Evolutionary conservation across 2,888 invertebrate genomes (phyloP), one percentile per base, ranked within the genome.

Genomic region (Athrips mouffetella): DNA sequence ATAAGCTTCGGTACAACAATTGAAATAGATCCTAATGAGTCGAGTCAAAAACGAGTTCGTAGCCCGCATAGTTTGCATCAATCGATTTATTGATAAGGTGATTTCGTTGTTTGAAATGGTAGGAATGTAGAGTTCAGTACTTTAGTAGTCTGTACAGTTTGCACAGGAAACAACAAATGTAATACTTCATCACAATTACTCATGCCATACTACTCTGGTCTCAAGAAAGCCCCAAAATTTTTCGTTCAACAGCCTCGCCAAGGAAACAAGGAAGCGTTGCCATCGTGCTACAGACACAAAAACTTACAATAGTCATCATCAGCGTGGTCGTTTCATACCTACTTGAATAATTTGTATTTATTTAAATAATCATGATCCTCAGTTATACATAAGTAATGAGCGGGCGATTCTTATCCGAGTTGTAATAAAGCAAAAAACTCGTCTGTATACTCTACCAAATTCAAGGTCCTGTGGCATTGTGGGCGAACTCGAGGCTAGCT

Each of bases 191-290:
- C n/a, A n/a, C n/a, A n/a, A n/a, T n/a, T n/a, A n/a, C n/a, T n/a
- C n/a, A n/a, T n/a, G n/a, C n/a, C n/a, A n/a, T n/a, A n/a, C n/a
- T n/a, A n/a, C n/a, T n/a, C n/a, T n/a, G n/a, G n/a, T n/a, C n/a
- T n/a, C n/a, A n/a, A n/a, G n/a, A n/a, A 31, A 15, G 8, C 21
- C n/a, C 27, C 37, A n/a, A n/a, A 37, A 6, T 20, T 49, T 52
- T 51, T 51, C 61, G 65, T 61, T 65, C 65, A 63, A 58, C 57
- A 71, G 65, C 72, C 76, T 69, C 64, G 60, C 73, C 74, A 71
- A 77, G 75, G 78, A 69, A 74, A 82, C 79, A 70, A 78, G 80
- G 82, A 82, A 82, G 77, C 64, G 56, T 55, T 52, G 58, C 55
- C 61, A 58, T 59, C 55, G 56, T 62, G 63, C 64, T 54, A 60